These are phyloP conservation scores for Lordiphosa andalusiaca DNA, from an alignment of 2,888 invertebrate genomes.

Conservation along the genomic window DNA sequence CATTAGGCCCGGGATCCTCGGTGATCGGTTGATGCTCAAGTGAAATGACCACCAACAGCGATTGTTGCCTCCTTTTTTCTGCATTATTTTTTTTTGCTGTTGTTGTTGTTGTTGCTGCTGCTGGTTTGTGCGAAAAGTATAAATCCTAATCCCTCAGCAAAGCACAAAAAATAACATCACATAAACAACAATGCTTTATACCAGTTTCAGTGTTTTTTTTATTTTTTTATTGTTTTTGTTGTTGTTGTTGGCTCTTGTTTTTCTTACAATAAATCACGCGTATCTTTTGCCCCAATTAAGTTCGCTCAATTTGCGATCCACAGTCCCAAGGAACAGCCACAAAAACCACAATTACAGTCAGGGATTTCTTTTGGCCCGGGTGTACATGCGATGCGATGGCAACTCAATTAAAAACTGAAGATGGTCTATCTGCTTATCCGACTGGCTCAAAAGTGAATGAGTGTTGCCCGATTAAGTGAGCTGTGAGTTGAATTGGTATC, in stretches of 20 bases:
- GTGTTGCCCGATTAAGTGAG: no score
- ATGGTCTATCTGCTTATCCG: no score
- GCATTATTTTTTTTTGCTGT: no score
- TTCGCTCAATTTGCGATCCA: conserved; percentile 36
- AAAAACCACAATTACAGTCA: conserved; percentile 1
- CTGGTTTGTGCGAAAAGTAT: conserved; percentile 24
- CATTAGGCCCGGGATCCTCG: neutral
- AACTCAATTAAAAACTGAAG: no score
- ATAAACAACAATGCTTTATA: conserved; percentile 55
- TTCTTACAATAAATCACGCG: conserved; percentile 68
- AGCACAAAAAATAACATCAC: conserved; percentile 65
- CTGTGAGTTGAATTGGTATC: no score
- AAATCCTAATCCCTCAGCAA: conserved; percentile 72
- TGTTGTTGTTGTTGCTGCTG: no score
- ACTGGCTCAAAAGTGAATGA: no score
- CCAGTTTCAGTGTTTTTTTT: conserved; percentile 8
- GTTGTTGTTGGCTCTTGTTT: conserved; percentile 26
- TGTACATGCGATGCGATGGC: no score
- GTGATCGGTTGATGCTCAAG: neutral
- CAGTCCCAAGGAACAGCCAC: conserved; percentile 11
- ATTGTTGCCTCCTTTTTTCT: neutral
- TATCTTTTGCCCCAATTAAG: conserved; percentile 66
- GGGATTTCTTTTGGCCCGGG: neutral
- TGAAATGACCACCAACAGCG: conserved; percentile 14
- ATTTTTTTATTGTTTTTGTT: conserved; percentile 3